A percentile compares a stretch with the other conserved stretches of the same genome.
Conservation (phyloP, 2,888 invertebrate species). For the Drosophila mayaguana region DNA sequence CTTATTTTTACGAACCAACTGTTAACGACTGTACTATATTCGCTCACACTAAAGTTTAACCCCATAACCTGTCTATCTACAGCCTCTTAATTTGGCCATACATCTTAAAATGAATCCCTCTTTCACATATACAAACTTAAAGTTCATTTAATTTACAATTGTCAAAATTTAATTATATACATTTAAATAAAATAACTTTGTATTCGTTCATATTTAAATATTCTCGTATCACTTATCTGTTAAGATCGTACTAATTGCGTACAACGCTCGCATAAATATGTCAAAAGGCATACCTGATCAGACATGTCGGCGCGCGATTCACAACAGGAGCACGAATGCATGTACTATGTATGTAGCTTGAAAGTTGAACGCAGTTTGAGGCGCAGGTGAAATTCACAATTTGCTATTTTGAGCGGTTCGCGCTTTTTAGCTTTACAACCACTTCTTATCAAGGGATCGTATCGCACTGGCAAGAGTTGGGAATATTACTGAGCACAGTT, state of each 20-base stretch:
- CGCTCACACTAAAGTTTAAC: too few species aligned
- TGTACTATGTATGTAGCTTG: neutral
- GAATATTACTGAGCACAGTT: conserved; percentile 41
- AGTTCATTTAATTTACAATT: neutral
- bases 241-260: neutral
- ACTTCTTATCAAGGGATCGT: conserved; percentile 43
- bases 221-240: neutral
- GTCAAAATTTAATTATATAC: neutral
- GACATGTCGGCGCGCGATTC: conserved; percentile 40
- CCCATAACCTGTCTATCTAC: too few species aligned
- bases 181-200: neutral
- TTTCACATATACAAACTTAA: neutral
- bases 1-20: neutral
- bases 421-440: conserved; percentile 15
- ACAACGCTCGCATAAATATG: neutral
- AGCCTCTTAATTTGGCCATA: neutral
- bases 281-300: conserved; percentile 50
- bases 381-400: neutral
- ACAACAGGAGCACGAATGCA: neutral
- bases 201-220: neutral
- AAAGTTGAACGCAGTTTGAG: neutral
- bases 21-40: neutral
- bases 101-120: neutral
- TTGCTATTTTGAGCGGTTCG: neutral
- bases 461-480: conserved; percentile 50